Evolutionary conservation across 2,113 vertebrate genomes (phyloP), one percentile per base, ranked within the genome.

Genomic region (Panurus biarmicus): DNA sequence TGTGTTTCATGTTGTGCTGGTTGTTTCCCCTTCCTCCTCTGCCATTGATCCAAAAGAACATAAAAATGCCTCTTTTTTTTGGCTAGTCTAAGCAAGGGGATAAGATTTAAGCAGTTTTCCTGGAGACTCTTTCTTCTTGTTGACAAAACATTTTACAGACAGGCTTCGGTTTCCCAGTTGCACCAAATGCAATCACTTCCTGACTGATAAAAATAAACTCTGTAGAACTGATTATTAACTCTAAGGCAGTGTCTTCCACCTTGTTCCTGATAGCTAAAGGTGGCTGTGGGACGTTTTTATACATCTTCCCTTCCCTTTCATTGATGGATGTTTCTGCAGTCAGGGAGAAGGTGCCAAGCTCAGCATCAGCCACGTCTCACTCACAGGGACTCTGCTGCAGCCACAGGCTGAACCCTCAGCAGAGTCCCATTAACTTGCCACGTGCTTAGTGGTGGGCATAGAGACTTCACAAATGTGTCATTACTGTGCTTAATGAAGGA

Each of bases 341-440:
- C 94, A 83, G 40, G 91, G 94, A 15, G 81, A 40, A 95, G 90
- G 86, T 84, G 92, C 75, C 44, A 75, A 85, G 96, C 91, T 96
- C 62, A 72, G 95, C 95, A 90, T 92, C 97, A 93, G 71, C 93
- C 92, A 24, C 2, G 3, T 90, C 96, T 96, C 56, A 26, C 77
- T 83, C 70, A 77, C 95, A 76, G 76, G 83, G 71, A 80, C 64
- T 18, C 62, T 54, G 62, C 95, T 95, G 61, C 45, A 65, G 80
- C 51, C 28, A 29, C 91, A 76, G 96, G 58, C 85, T 88, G 87
- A 96, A 24, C 92, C 91, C 87, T 92, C 42, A 65, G 88, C 74
- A 83, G 83, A 85, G 76, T 92, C 96, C 97, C 95, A 89, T 97
- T 97, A 97, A 75, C 64, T 91, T 70, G 45, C 69, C 83, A 48